A percentile compares a stretch with the other conserved stretches of the same genome.
These are phyloP conservation scores for Rousettus leschenaultii DNA, from an alignment of 2,113 vertebrate species.

Conservation along the genomic window DNA sequence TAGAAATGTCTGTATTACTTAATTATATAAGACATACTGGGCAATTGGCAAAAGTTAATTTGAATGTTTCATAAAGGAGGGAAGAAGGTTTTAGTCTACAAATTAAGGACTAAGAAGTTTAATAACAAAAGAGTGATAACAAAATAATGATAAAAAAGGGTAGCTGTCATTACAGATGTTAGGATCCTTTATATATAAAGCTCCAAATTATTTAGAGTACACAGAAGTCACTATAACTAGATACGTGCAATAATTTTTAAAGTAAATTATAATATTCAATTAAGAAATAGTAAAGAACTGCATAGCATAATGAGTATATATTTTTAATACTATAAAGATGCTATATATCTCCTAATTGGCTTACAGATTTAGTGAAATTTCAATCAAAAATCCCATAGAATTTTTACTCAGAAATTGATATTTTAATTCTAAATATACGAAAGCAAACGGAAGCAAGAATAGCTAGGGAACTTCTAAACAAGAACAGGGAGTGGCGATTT, in stretches of 20 bases:
- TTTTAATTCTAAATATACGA: not conserved
- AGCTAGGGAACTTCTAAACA: not conserved
- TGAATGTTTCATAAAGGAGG: not conserved
- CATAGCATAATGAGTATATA: not conserved
- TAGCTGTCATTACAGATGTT: not conserved
- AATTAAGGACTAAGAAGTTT: not conserved
- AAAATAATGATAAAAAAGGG: not conserved
- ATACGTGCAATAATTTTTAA: not conserved
- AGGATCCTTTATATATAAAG: not conserved
- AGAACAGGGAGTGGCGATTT: not conserved
- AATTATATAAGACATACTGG: not conserved
- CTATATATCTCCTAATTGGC: not conserved
- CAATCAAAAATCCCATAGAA: not conserved
- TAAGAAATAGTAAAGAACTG: not conserved
- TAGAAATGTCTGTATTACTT: not conserved
- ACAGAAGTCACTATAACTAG: not conserved
- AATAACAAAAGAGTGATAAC: not conserved
- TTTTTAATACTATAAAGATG: not conserved
- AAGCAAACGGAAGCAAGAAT: not conserved
- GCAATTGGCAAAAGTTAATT: not conserved
- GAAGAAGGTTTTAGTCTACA: not conserved
- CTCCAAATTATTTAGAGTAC: not conserved
- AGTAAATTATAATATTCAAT: not conserved
- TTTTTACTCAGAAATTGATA: not conserved
- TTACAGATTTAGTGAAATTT: not conserved